A percentile compares a stretch with the other conserved stretches of the same genome.
Conservation (phyloP, 2,888 invertebrate genomes). For the Drosophila multiciliata region DNA sequence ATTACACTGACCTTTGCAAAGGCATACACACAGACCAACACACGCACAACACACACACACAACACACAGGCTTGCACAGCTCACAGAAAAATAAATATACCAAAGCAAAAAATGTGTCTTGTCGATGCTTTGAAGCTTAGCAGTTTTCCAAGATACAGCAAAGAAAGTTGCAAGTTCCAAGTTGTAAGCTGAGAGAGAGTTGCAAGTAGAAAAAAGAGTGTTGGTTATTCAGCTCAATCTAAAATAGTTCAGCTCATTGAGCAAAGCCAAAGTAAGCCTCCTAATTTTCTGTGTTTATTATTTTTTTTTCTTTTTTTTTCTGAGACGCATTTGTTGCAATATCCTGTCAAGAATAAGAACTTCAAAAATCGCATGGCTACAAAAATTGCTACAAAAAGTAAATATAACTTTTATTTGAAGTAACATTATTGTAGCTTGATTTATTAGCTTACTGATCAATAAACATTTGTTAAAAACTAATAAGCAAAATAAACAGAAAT, state of each 20-base stretch:
- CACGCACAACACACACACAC: background rate
- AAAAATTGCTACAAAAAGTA: background rate
- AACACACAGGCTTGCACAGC: background rate
- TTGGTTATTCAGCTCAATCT: slow-evolving; percentile 8
- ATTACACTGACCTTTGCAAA: slow-evolving; percentile 69
- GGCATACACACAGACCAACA: slow-evolving; percentile 17
- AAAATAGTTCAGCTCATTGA: slow-evolving; percentile 57
- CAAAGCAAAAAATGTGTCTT: slow-evolving; percentile 41
- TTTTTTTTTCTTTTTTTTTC: slow-evolving; percentile 12
- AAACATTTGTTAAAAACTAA: background rate
- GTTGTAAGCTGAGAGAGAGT: background rate
- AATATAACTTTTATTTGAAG: background rate
- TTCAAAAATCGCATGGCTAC: background rate
- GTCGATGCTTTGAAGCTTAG: slow-evolving; percentile 28
- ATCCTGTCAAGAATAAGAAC: slow-evolving; percentile 2
- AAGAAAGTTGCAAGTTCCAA: slow-evolving; percentile 1
- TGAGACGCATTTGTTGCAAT: background rate
- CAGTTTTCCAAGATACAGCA: slow-evolving; percentile 17
- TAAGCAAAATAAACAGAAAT: background rate
- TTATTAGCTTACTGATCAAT: background rate
- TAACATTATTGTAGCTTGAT: background rate
- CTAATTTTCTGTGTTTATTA: slow-evolving; percentile 49
- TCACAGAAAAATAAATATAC: slow-evolving; percentile 23
- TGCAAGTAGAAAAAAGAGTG: background rate
- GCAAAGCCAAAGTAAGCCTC: slow-evolving; percentile 37